A percentile compares a stretch with the other conserved stretches of the same genome.
phyloP scores from a whole-genome alignment of 2,113 vertebrate genomes.

The Cardinalis cardinalis region DNA sequence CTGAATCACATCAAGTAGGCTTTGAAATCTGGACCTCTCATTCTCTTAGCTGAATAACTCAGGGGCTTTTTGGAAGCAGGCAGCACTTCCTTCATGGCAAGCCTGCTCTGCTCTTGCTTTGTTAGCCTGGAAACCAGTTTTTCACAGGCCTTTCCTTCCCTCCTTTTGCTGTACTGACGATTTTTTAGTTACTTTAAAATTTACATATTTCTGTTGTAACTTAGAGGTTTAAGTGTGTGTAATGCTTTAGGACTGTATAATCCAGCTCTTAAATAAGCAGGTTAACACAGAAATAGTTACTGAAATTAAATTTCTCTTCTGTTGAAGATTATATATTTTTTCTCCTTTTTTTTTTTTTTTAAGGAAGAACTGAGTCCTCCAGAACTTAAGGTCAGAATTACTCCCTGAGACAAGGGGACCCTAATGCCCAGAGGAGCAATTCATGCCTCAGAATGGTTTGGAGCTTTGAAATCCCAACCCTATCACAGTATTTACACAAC shows the following conservation, averaged over 20 bases:
- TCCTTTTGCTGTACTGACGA: not conserved
- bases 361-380: not conserved
- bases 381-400: not conserved
- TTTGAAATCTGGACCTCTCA: not conserved
- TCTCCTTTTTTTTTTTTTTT: not conserved
- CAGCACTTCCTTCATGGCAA: not conserved
- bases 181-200: not conserved
- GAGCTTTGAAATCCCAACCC: not conserved
- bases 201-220: not conserved
- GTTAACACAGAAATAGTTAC: not conserved
- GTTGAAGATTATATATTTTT: not conserved
- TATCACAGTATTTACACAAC: not conserved
- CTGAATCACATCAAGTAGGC: not conserved
- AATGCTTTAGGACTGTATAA: not conserved
- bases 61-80: not conserved
- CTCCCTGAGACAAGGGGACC: not conserved
- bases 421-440: not conserved
- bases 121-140: not conserved
- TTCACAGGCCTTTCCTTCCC: not conserved
- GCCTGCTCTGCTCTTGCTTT: not conserved
- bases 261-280: not conserved
- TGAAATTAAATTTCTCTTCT: not conserved
- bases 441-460: not conserved
- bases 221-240: not conserved
- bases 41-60: conserved; percentile 13